Conservation (phyloP, 2,888 invertebrate genomes). For the Brenthis ino region DNA sequence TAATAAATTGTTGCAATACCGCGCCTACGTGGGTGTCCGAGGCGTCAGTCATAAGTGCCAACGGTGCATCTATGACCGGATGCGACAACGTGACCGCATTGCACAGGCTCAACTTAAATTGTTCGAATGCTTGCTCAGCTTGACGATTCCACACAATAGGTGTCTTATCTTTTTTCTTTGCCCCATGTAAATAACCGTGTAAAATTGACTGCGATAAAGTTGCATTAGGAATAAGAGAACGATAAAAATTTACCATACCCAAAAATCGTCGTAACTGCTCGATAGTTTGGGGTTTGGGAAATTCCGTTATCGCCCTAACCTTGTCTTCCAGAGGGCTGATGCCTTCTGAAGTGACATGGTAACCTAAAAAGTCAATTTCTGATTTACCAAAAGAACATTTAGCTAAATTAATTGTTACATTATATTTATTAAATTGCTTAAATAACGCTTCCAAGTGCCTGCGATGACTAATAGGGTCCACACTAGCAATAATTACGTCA, state of each 20-base stretch:
- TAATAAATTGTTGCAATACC: conserved; percentile 42
- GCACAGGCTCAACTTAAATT: conserved; percentile 34
- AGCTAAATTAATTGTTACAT: conserved; percentile 35
- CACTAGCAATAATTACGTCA: conserved; percentile 45
- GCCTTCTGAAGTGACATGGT: conserved; percentile 26
- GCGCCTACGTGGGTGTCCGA: conserved; percentile 30
- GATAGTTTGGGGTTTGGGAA: conserved; percentile 13
- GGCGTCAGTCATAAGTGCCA: conserved; percentile 26
- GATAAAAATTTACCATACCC: conserved; percentile 35
- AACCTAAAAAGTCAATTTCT: conserved; percentile 37
- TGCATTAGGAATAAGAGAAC: conserved; percentile 19
- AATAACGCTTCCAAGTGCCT: conserved; percentile 35
- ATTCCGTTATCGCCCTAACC: conserved; percentile 4
- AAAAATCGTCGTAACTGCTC: conserved; percentile 31
- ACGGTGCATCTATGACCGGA: conserved; percentile 8
- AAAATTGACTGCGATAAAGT: not conserved
- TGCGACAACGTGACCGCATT: conserved; percentile 20
- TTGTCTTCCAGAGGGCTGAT: conserved; percentile 12
- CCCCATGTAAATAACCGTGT: conserved; percentile 23
- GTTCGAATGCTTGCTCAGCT: conserved; percentile 39
- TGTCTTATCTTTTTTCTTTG: conserved; percentile 41
- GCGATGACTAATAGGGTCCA: conserved; percentile 24
- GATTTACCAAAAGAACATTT: conserved; percentile 36
- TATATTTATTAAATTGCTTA: conserved; percentile 33
- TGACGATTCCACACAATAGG: conserved; percentile 38